Evolutionary conservation across 2,888 invertebrate species (phyloP).

Genomic region (Sinelater perroti): DNA sequence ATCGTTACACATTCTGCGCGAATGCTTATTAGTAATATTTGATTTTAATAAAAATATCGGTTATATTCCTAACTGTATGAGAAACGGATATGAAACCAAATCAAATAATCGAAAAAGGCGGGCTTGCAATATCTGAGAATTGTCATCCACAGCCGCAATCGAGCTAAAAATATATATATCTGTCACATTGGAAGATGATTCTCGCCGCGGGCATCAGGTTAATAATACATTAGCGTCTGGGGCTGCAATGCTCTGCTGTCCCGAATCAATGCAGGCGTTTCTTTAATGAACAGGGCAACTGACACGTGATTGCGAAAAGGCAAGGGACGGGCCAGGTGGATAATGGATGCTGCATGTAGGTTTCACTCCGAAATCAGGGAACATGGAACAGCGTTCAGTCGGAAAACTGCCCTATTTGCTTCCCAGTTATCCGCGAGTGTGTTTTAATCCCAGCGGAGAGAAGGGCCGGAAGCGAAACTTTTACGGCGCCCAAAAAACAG

Average conservation of each 20-base stretch:
- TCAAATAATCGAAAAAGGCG: too few species aligned
- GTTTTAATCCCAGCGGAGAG: slow-evolving; percentile 32
- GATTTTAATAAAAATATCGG: too few species aligned
- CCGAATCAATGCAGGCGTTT: slow-evolving; percentile 40
- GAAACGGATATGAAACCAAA: too few species aligned
- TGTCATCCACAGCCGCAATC: too few species aligned
- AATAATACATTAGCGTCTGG: slow-evolving; percentile 27
- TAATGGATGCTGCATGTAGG: slow-evolving; percentile 56
- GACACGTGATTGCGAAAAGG: slow-evolving; percentile 49
- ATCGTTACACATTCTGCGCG: too few species aligned
- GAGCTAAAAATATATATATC: too few species aligned
- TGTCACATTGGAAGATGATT: slow-evolving; percentile 2
- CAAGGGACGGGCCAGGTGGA: slow-evolving; percentile 48
- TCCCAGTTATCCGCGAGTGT: slow-evolving; percentile 34
- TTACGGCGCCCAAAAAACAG: slow-evolving; percentile 22
- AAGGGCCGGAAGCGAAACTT: slow-evolving; percentile 27
- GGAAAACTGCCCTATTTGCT: slow-evolving; percentile 44
- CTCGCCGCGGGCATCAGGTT: slow-evolving; percentile 2
- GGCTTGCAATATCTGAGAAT: too few species aligned
- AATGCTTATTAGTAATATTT: too few species aligned
- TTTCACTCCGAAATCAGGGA: slow-evolving; percentile 52
- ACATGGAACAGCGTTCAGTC: slow-evolving; percentile 54
- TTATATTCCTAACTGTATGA: too few species aligned
- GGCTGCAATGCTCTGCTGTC: slow-evolving; percentile 10
- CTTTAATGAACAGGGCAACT: slow-evolving; percentile 50